Conservation (phyloP, 2,797 vertebrate genomes). For the Carduelis carduelis region DNA sequence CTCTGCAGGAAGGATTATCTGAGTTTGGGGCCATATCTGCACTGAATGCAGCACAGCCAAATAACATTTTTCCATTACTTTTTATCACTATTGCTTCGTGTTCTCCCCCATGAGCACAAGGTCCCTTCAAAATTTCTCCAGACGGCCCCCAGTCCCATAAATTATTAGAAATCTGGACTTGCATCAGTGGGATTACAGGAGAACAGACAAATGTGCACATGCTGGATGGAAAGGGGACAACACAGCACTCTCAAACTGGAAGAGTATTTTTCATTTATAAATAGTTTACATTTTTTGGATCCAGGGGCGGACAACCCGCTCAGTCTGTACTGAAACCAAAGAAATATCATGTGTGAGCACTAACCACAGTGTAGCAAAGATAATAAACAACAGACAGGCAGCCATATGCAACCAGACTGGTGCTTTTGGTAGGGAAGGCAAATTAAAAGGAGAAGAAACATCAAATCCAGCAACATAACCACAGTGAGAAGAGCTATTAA, state of each 20-base stretch:
- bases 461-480: neutral
- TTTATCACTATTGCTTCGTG: constrained; percentile 42
- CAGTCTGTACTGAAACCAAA: constrained; percentile 74
- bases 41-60: constrained; percentile 45
- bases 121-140: constrained; percentile 14
- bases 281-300: constrained; percentile 78
- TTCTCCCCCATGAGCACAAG: constrained; percentile 32
- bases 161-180: constrained; percentile 50
- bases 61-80: constrained; percentile 41
- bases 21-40: neutral
- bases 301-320: constrained; percentile 67
- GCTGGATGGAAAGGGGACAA: constrained; percentile 54
- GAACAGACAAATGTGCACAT: constrained; percentile 70
- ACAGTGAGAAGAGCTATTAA: neutral
- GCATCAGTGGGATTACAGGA: constrained; percentile 66
- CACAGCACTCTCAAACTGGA: constrained; percentile 65
- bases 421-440: constrained; percentile 13
- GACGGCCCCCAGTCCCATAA: neutral
- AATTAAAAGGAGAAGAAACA: neutral
- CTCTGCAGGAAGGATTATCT: constrained; percentile 17
- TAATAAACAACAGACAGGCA: constrained; percentile 75
- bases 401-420: constrained; percentile 16
- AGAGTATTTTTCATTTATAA: constrained; percentile 77
- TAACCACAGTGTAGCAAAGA: constrained; percentile 74
- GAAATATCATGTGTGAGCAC: constrained; percentile 69